These are phyloP conservation scores for Pseudococcus viburni DNA, from an alignment of 2,888 invertebrate genomes.

Conservation along the genomic window DNA sequence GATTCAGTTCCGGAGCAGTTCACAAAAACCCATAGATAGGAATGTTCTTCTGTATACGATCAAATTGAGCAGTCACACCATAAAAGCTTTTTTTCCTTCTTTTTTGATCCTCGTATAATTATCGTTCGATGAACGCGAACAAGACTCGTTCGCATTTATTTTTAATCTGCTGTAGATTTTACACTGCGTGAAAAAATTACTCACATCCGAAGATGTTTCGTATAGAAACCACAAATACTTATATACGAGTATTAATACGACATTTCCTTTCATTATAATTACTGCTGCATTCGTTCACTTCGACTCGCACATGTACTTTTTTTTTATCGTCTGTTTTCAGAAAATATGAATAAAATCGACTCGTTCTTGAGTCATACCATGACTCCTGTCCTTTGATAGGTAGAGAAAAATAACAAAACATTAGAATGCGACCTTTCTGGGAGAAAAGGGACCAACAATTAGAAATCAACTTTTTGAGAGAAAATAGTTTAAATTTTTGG, in stretches of 20 bases:
- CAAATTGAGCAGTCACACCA: no score
- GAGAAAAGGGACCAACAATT: no score
- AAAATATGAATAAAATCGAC: no score
- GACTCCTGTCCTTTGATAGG: no score
- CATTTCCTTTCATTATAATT: conserved; percentile 22
- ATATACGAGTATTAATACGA: conserved; percentile 3
- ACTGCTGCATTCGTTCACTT: background rate
- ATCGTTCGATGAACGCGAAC: conserved; percentile 25
- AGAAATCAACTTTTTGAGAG: no score
- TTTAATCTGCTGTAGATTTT: background rate
- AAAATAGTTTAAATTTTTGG: no score
- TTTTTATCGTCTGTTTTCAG: no score
- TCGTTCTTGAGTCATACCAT: no score
- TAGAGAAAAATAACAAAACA: no score
- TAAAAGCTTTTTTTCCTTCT: background rate
- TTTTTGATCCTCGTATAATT: conserved; percentile 1
- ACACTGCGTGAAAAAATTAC: background rate
- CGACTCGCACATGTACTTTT: background rate
- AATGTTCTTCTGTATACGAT: background rate
- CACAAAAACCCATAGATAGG: background rate
- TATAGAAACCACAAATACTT: background rate
- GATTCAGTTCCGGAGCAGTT: conserved; percentile 5
- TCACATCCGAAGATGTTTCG: background rate
- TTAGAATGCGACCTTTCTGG: no score
- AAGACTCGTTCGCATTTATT: conserved; percentile 6